Evolutionary conservation across 2,888 invertebrate species (phyloP), one percentile per base, ranked within the genome.

Genomic region (Sminthurinus aureus): DNA sequence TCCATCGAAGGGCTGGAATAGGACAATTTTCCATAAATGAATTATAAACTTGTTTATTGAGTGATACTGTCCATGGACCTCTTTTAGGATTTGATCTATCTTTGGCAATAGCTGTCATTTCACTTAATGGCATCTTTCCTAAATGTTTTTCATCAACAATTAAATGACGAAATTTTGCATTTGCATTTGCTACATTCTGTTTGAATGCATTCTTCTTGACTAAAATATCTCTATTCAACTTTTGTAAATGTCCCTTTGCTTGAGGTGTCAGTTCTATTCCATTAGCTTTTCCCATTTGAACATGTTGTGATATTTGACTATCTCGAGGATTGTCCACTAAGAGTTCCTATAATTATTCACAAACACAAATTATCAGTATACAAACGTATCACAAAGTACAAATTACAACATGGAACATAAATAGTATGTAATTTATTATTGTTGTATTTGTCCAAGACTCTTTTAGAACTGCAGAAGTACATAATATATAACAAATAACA

Each of bases 1-100:
- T 96, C 94, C 94, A 96, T 58, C 98, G 92, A 69, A 95, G 90
- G 66, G 92, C 91, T 85, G 95, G 92, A 89, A 95, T 94, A 0
- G 96, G 94, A 90, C 98, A 98, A 90, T 96, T 93, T 90, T 96
- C 94, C 91, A 98, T 92, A 90, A 97, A 96, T 6, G 93, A 93
- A 84, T 93, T 91, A 87, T 94, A 94, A 76, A 96, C 92, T 86
- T 93, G 92, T 0, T 95, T 94, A 81, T 95, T 93, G n/a, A 97
- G 91, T 0, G 94, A 94, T 0, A 96, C 91, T 87, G 92, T 93
- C 97, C 97, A 98, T 0, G 98, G 97, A 0, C 97, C 97, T 88
- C 93, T 92, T 0, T 90, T 89, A 0, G 92, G 92, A 82, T 94
- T 92, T 20, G 87, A 85, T 58, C 90, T 90, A 90, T 95, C 93